These are phyloP conservation scores for Drosophila kuntzei DNA, from an alignment of 2,888 invertebrate genomes.

Conservation along the genomic window DNA sequence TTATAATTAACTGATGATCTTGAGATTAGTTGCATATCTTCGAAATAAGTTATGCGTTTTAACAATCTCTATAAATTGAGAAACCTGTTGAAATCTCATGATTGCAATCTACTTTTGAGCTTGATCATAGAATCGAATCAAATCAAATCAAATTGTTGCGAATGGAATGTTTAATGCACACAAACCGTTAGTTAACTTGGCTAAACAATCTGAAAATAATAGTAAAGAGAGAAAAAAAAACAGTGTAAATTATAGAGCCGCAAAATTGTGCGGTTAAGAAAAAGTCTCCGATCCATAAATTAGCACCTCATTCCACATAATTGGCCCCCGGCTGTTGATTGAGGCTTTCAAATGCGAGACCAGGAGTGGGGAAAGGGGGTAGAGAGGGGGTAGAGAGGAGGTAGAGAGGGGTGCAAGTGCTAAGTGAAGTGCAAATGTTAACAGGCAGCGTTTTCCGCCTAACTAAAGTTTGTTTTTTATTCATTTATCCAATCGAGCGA, in stretches of 20 bases:
- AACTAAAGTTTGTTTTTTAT: conserved; percentile 67
- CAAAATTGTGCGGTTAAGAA: conserved; percentile 60
- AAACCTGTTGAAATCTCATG: conserved; percentile 37
- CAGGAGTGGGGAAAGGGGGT: conserved; percentile 12
- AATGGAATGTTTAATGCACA: conserved; percentile 24
- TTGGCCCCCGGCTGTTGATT: conserved; percentile 69
- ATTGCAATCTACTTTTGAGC: conserved; percentile 35
- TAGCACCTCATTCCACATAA: conserved; percentile 81
- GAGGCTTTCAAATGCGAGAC: conserved; percentile 72
- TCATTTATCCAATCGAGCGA: conserved; percentile 77
- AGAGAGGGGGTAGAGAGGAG: not conserved
- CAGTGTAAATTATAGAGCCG: conserved; percentile 71
- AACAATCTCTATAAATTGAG: not conserved
- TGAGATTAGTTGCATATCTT: not conserved
- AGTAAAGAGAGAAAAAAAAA: conserved; percentile 10
- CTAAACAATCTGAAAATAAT: conserved; percentile 42
- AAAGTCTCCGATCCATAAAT: conserved; percentile 79
- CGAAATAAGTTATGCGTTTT: not conserved
- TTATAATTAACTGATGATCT: conserved; percentile 1
- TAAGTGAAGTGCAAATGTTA: conserved; percentile 82
- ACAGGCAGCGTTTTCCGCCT: conserved; percentile 54
- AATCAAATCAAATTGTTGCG: conserved; percentile 3
- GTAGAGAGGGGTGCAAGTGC: conserved; percentile 32
- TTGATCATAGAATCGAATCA: conserved; percentile 35
- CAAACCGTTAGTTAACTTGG: conserved; percentile 66